Base-by-base conservation (phyloP, 1,140 invertebrate genomes). In the Diploscapter pachys region DNA sequence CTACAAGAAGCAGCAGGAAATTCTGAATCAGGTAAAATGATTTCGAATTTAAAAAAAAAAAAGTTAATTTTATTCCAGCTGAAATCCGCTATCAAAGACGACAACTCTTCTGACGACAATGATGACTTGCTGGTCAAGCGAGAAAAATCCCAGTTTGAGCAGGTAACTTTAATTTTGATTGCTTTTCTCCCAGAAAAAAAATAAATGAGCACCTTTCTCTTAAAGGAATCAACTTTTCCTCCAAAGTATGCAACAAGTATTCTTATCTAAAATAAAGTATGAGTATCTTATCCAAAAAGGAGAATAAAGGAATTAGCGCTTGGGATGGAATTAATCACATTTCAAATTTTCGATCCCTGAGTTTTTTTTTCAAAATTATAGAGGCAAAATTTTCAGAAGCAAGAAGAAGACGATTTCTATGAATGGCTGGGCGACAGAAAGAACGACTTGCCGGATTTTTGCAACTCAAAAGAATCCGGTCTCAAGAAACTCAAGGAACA, bases 321-420 rank as follows among this genome's bases (percentile, higher is more conserved):
- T 72, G 62, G 63, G 9, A 72, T 71, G 63, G 65, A 31, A 72
- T 9, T 53, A 62, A n/a, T 63, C 68, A 70, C 53, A 63, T 48
- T 63, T 71, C 65, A 54, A 63, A 53, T 65, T 50, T 11, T 50
- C 48, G 63, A 70, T 8, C 11, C n/a, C 31, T 75, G n/a, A 81
- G 51, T 8, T 65, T 81, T 48, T 11, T 11, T 65, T 9, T 59
- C 3, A 9, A 0, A 63, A 13, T 51, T 59, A 66, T 77, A 9
- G 31, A 69, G 9, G 31, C 31, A 67, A 31, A 31, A 31, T n/a
- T 71, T 82, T 74, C 62, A 88, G 85, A 79, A 90, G 72, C 88
- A 89, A 73, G 90, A 91, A 85, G 91, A 92, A 71, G 88, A 87
- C 55, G 91, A 92, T 75, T 92, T 93, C 83, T 89, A 90, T 78